phyloP scores from a whole-genome alignment of 2,113 vertebrate species.

The Leptocoma aspasia region DNA sequence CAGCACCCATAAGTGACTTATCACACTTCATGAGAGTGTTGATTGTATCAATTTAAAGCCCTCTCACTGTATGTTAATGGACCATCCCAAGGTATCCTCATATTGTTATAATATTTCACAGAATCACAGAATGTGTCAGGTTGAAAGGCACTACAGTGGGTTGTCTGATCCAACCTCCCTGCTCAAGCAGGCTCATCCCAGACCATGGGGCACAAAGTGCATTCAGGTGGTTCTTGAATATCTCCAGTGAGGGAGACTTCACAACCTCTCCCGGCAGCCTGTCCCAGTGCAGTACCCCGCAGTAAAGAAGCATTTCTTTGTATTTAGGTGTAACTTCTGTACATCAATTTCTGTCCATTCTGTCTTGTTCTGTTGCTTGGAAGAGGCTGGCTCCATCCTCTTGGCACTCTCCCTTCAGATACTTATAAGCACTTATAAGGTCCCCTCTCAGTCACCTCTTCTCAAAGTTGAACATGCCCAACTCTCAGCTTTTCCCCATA shows the following conservation, averaged over 20 bases:
- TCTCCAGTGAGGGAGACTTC: neutral
- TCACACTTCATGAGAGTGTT: neutral
- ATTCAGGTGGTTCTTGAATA: neutral
- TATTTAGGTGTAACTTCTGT: neutral
- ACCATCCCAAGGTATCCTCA: neutral
- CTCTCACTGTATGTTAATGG: neutral
- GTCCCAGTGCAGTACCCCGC: neutral
- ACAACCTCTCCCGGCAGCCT: fast-evolving
- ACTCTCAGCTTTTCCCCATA: neutral
- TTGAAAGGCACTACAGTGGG: neutral
- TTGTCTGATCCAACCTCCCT: neutral
- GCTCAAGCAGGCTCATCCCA: neutral
- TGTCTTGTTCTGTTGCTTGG: fast-evolving
- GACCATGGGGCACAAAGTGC: neutral
- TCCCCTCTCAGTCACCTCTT: neutral
- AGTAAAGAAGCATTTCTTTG: neutral
- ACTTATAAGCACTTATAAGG: fast-evolving
- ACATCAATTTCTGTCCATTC: neutral
- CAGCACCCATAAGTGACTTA: neutral
- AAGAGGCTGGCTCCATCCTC: no score
- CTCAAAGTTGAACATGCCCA: neutral
- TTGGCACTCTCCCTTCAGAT: neutral
- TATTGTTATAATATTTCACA: neutral
- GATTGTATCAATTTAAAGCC: neutral
- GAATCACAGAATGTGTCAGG: neutral